Evolutionary conservation across 2,797 vertebrate species (phyloP).

Genomic region (Lerista edwardsae): DNA sequence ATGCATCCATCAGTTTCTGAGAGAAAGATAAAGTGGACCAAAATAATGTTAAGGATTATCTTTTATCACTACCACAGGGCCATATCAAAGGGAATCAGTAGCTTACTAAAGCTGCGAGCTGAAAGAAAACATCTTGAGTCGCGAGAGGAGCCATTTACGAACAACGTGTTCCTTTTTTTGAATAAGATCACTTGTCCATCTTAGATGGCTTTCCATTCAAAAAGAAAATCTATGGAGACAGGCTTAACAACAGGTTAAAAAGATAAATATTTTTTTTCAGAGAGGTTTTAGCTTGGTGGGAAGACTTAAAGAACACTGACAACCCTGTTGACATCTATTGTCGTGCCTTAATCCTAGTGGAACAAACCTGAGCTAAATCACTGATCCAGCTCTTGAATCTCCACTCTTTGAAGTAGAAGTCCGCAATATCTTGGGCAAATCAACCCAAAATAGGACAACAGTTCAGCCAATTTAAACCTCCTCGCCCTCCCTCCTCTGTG

Average conservation of each 20-base stretch:
- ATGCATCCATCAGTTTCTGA: slow-evolving; percentile 39
- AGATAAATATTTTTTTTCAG: slow-evolving; percentile 26
- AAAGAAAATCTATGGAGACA: slow-evolving; percentile 5
- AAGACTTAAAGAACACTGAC: neutral
- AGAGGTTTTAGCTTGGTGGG: neutral
- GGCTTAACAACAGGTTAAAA: slow-evolving; percentile 9
- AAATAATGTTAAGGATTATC: slow-evolving; percentile 44
- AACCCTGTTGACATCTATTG: neutral
- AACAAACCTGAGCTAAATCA: neutral
- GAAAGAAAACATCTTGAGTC: slow-evolving; percentile 38
- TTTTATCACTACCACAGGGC: slow-evolving; percentile 45
- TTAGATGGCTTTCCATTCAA: neutral
- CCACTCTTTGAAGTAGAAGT: neutral
- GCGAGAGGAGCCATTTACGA: slow-evolving; percentile 7
- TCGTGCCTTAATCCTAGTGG: neutral
- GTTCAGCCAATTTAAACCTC: neutral
- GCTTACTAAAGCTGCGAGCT: slow-evolving; percentile 18
- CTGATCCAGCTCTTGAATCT: neutral
- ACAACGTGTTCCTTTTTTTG: slow-evolving; percentile 1
- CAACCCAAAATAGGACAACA: neutral
- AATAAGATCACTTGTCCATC: neutral
- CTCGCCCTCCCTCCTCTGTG: too few relatives aligned
- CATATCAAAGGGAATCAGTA: slow-evolving; percentile 32
- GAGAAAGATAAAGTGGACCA: slow-evolving; percentile 57
- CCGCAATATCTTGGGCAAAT: neutral